Evolutionary conservation across 2,113 vertebrate species (phyloP).

Genomic region (Mixornis gularis): DNA sequence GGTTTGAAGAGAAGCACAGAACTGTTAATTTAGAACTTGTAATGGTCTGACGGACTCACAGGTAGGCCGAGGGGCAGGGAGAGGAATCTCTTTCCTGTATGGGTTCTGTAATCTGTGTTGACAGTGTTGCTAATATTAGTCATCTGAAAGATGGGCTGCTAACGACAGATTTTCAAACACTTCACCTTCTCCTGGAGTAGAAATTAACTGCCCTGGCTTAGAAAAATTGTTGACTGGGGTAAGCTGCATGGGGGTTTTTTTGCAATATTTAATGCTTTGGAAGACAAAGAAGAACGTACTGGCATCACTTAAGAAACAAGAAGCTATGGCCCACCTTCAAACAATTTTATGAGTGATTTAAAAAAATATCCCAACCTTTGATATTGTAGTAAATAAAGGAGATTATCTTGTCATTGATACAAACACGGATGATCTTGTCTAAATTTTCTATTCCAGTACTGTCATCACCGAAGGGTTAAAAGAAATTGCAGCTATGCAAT

Average conservation of each 20-base stretch:
- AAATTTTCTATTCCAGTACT: not conserved
- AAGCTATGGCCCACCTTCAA: not conserved
- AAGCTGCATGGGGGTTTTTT: not conserved
- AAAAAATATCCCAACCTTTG: not conserved
- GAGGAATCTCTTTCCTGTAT: not conserved
- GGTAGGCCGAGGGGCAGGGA: not conserved
- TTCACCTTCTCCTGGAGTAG: not conserved
- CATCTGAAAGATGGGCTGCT: not conserved
- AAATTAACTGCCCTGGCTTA: not conserved
- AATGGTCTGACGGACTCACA: not conserved
- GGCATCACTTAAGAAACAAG: not conserved
- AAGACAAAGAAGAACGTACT: not conserved
- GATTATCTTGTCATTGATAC: not conserved
- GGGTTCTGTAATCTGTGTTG: constrained; percentile 15
- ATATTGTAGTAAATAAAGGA: not conserved
- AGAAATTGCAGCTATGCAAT: not conserved
- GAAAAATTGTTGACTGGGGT: not conserved
- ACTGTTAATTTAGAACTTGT: not conserved
- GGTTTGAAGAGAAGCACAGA: not conserved
- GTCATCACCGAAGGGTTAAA: not conserved
- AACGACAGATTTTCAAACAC: constrained; percentile 38
- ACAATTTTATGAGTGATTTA: not conserved
- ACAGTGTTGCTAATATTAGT: not conserved
- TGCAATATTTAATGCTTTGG: not conserved
- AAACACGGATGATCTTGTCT: not conserved